Percentiles rank a stretch among this genome's conserved stretches.
phyloP scores from a whole-genome alignment of 2,113 vertebrate genomes.

The Excalfactoria chinensis region DNA sequence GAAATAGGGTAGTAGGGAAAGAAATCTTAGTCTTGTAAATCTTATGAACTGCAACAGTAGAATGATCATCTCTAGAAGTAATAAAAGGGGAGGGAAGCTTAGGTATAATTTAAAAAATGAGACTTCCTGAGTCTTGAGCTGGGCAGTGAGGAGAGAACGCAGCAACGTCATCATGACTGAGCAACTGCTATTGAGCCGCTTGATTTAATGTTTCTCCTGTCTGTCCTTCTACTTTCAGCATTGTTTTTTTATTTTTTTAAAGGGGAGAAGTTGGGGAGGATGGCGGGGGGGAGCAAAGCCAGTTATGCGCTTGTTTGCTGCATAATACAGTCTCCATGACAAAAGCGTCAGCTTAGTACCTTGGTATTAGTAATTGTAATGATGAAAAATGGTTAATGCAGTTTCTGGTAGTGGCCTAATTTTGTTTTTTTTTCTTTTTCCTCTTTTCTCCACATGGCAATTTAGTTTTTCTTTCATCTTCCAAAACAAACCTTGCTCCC shows the following conservation, averaged over 20 bases:
- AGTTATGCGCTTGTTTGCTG: not conserved
- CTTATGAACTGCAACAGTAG: not conserved
- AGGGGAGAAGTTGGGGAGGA: too few relatives aligned
- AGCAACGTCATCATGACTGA: not conserved
- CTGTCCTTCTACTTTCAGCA: not conserved
- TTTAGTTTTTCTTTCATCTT: not conserved
- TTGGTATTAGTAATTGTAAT: not conserved
- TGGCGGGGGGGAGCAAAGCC: not conserved
- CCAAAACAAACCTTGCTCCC: not conserved
- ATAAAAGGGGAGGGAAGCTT: not conserved
- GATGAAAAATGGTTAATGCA: not conserved
- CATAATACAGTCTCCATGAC: not conserved
- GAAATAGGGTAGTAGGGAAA: not conserved
- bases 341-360: not conserved
- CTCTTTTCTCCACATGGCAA: not conserved
- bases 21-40: not conserved
- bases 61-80: not conserved
- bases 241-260: not conserved
- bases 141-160: not conserved
- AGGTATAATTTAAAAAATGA: not conserved
- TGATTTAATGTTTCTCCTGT: not conserved
- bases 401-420: not conserved
- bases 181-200: not conserved
- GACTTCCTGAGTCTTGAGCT: not conserved
- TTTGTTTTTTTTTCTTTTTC: too few relatives aligned